Conservation (phyloP, 2,797 vertebrate species). For the Gambusia yucatana region DNA sequence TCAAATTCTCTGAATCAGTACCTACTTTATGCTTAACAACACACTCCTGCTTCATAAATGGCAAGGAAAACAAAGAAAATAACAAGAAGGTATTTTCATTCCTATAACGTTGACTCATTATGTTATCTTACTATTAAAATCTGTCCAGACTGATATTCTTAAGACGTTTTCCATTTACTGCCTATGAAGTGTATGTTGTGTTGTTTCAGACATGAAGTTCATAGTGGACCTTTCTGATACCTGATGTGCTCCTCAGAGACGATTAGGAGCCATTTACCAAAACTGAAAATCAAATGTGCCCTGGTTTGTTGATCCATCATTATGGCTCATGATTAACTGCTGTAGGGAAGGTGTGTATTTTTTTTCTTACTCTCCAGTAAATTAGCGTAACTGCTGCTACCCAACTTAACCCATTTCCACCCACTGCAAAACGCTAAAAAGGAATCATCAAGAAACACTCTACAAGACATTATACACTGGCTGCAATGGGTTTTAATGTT, state of each 20-base stretch:
- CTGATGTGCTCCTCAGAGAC: background rate
- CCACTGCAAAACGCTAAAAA: slow-evolving; percentile 22
- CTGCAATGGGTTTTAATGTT: slow-evolving; percentile 26
- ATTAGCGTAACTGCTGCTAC: slow-evolving; percentile 32
- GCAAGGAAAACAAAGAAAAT: background rate
- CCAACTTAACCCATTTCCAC: slow-evolving; percentile 43
- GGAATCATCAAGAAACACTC: slow-evolving; percentile 18
- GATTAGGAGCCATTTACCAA: background rate
- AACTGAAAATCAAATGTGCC: too few species aligned
- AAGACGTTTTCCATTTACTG: background rate
- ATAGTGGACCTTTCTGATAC: background rate
- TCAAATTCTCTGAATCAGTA: background rate
- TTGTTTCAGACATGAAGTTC: background rate
- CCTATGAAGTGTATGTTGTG: background rate
- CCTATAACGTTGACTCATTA: background rate
- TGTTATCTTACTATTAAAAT: background rate
- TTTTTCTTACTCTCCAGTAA: slow-evolving; percentile 28
- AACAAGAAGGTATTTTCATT: background rate
- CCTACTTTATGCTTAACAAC: background rate
- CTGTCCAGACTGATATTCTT: background rate
- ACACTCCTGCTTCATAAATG: too few species aligned
- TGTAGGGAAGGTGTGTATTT: background rate
- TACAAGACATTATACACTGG: slow-evolving; percentile 12
- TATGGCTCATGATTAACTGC: slow-evolving; percentile 4
- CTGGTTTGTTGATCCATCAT: slow-evolving; percentile 4